Evolutionary conservation across 1,140 invertebrate species (phyloP), one percentile per base, ranked within the genome.

Genomic region (Eumeta japonica): DNA sequence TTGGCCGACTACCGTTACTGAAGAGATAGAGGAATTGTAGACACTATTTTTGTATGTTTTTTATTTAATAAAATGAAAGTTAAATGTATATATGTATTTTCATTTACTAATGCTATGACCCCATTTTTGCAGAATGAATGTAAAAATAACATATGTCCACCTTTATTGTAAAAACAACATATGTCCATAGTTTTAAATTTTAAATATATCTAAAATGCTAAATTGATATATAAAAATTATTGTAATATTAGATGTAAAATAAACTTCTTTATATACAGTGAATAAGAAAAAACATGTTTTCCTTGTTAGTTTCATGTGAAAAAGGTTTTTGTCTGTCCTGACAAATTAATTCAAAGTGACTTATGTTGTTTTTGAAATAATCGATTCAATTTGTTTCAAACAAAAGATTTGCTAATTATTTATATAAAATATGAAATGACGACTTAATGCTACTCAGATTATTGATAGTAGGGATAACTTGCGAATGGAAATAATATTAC

Each of bases 311-410:
- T 24, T n/a, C 5, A 24, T 24, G 5, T 5, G 5, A 24, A 24
- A 24, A 24, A 24, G 20, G 20, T 24, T 24, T 24, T 24, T 24
- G n/a, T 24, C 20, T 24, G 5, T 24, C 20, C 20, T 24, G n/a
- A 7, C 5, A 24, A 24, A n/a, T 24, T 24, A 24, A n/a, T n/a
- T n/a, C n/a, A n/a, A n/a, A n/a, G n/a, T n/a, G n/a, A n/a, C n/a
- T n/a, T n/a, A 24, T 24, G 20, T n/a, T 24, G 5, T 24, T 24
- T 24, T 24, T 24, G 20, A 24, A 24, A 24, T 24, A 24, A 24
- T 24, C 20, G 20, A 24, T 24, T 24, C 20, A 24, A 24, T 24
- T 24, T n/a, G n/a, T n/a, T n/a, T n/a, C n/a, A n/a, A n/a, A n/a
- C n/a, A n/a, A n/a, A n/a, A n/a, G n/a, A n/a, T n/a, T n/a, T n/a